These are phyloP conservation scores for Psilanteris sp. DNA, from an alignment of 1,140 invertebrate species.

Conservation along the genomic window DNA sequence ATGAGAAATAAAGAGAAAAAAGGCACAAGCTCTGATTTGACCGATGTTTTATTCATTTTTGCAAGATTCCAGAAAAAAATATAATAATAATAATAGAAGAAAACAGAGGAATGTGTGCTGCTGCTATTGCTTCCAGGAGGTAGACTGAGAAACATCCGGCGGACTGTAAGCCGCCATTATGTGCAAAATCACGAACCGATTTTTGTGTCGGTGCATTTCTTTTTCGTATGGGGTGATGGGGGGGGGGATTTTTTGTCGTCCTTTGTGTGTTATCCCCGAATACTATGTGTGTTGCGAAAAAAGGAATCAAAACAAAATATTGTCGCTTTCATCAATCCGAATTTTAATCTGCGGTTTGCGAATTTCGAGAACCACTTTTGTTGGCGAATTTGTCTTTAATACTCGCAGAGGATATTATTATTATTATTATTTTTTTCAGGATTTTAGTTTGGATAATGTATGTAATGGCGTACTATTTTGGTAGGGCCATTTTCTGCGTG, in stretches of 20 bases:
- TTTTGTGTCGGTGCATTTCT: slow-evolving; percentile 12
- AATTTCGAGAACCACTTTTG: neutral
- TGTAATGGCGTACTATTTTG: no score
- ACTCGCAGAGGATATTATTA: no score
- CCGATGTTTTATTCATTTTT: slow-evolving; percentile 67
- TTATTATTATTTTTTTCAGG: no score
- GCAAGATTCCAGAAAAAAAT: slow-evolving; percentile 14
- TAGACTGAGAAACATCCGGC: slow-evolving; percentile 42
- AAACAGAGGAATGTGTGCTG: slow-evolving; percentile 40
- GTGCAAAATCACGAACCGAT: slow-evolving; percentile 41
- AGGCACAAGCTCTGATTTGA: slow-evolving; percentile 35
- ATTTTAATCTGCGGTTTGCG: neutral
- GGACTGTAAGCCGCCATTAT: slow-evolving; percentile 30
- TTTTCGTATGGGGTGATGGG: no score
- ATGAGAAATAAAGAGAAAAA: slow-evolving; percentile 4
- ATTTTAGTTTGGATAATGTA: no score
- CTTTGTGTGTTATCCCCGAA: slow-evolving; percentile 3
- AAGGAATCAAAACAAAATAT: neutral
- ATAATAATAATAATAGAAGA: slow-evolving; percentile 55
- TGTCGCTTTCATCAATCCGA: slow-evolving; percentile 2
- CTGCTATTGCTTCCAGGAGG: slow-evolving; percentile 19
- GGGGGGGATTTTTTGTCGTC: slow-evolving; percentile 1
- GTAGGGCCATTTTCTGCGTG: no score
- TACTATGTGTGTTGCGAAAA: no score
- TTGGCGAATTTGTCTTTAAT: no score